Evolutionary conservation across 2,888 invertebrate species (phyloP).

Genomic region (Charanyca ferruginea): DNA sequence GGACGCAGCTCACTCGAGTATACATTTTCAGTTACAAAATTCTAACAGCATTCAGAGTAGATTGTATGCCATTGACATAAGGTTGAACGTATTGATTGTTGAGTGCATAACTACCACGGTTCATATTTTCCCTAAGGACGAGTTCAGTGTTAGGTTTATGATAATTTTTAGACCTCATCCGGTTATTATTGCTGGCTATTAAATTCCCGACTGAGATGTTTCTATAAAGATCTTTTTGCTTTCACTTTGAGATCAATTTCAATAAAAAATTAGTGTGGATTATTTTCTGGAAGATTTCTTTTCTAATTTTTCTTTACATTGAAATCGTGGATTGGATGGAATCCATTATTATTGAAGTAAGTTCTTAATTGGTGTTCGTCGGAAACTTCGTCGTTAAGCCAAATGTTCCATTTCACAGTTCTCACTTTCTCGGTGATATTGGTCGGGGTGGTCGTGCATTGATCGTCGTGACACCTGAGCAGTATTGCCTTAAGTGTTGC

Average conservation of each 20-base stretch:
- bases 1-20: neutral
- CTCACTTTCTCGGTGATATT: neutral
- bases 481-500: slow-evolving; percentile 36
- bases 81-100: slow-evolving; percentile 26
- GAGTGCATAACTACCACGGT: slow-evolving; percentile 10
- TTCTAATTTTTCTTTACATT: slow-evolving; percentile 31
- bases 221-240: slow-evolving; percentile 66
- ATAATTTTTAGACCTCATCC: slow-evolving; percentile 79
- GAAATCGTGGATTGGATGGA: slow-evolving; percentile 15
- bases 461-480: slow-evolving; percentile 40
- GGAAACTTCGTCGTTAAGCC: neutral
- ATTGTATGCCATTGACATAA: slow-evolving; percentile 53
- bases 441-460: slow-evolving; percentile 1
- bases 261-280: slow-evolving; percentile 59
- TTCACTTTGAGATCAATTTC: slow-evolving; percentile 59
- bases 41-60: slow-evolving; percentile 39
- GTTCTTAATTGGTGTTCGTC: slow-evolving; percentile 14
- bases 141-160: slow-evolving; percentile 77
- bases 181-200: slow-evolving; percentile 78
- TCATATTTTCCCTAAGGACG: slow-evolving; percentile 71
- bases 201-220: slow-evolving; percentile 75
- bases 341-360: neutral
- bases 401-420: neutral
- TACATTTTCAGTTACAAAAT: slow-evolving; percentile 52
- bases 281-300: slow-evolving; percentile 42